phyloP scores from a whole-genome alignment of 2,113 vertebrate genomes.

The Oreochromis tanganicae region DNA sequence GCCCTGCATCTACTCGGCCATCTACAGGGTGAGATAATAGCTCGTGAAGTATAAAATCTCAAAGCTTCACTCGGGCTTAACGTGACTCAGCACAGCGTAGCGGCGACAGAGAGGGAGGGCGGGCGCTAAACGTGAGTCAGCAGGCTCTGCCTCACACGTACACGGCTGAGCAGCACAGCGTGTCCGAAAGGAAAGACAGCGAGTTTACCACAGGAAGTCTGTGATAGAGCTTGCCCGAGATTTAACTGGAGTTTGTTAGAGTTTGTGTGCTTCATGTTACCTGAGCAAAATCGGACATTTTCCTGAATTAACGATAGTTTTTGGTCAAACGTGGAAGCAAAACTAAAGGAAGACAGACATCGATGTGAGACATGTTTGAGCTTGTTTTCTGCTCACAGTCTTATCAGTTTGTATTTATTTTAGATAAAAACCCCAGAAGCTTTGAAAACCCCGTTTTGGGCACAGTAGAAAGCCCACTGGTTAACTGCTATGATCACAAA shows the following conservation, averaged over 20 bases:
- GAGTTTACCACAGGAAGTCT: background rate
- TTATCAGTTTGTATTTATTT: background rate
- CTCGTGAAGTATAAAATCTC: background rate
- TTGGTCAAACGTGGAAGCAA: background rate
- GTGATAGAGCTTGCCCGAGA: background rate
- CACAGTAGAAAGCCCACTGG: background rate
- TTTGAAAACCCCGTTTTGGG: background rate
- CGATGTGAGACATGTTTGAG: background rate
- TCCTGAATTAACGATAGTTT: background rate
- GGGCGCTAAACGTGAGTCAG: conserved; percentile 6
- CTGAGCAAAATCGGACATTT: background rate
- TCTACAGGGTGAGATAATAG: background rate
- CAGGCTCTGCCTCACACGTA: background rate
- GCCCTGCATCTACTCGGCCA: background rate
- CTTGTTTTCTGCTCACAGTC: background rate
- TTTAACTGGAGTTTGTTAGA: background rate
- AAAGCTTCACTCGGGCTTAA: background rate
- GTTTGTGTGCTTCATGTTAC: background rate
- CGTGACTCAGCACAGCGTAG: conserved; percentile 17
- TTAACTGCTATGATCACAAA: background rate
- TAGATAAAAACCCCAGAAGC: accelerated
- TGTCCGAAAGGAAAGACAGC: background rate
- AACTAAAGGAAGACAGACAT: background rate
- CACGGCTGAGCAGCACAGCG: background rate
- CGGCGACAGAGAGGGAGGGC: background rate